These are phyloP conservation scores for Acrocephalus kingi DNA, from an alignment of 2,113 vertebrate genomes.

Conservation along the genomic window DNA sequence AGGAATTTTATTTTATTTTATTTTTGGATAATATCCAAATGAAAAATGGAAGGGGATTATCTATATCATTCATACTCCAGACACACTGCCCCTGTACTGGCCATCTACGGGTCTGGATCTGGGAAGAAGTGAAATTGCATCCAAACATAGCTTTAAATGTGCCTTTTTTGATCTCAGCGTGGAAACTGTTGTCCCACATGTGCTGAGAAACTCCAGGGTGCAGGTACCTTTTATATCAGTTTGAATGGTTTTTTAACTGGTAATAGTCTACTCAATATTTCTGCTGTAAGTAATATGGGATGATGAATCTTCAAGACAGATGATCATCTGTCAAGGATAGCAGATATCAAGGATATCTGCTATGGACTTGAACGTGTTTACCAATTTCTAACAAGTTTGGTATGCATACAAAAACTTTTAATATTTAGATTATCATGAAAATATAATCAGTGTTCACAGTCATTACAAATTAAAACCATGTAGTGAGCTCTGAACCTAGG, in stretches of 20 bases:
- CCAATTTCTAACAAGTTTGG: neutral
- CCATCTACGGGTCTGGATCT: neutral
- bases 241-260: neutral
- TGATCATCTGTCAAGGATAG: neutral
- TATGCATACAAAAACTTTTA: neutral
- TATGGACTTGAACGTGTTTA: neutral
- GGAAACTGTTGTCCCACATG: neutral
- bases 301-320: neutral
- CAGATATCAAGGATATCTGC: neutral
- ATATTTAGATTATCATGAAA: neutral
- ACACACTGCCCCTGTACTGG: fast-evolving
- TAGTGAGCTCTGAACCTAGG: neutral
- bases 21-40: neutral
- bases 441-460: neutral
- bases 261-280: neutral
- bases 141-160: neutral
- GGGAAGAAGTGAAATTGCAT: neutral
- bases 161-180: neutral
- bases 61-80: neutral
- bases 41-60: neutral
- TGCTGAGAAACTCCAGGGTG: neutral
- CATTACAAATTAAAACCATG: neutral
- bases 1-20: neutral
- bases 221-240: neutral
- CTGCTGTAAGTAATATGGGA: neutral